These are phyloP conservation scores for Psettodes erumei DNA, from an alignment of 2,113 vertebrate species.

Conservation along the genomic window DNA sequence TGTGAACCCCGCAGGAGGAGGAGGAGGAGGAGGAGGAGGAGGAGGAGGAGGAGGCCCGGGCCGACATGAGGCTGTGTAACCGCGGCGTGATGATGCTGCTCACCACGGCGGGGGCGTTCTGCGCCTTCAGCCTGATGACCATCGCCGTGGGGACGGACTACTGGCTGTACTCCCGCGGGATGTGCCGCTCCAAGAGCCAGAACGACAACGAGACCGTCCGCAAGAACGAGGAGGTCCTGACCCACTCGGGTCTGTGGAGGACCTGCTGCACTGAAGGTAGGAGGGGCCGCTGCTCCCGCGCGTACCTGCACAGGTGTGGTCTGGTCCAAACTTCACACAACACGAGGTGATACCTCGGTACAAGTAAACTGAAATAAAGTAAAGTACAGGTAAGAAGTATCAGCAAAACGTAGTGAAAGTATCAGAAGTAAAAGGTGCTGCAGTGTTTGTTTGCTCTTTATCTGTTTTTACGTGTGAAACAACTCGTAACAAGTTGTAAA, in stretches of 20 bases:
- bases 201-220: conserved; percentile 94
- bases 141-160: conserved; percentile 98
- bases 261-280: conserved; percentile 98
- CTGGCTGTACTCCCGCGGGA: conserved; percentile 95
- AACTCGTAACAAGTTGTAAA: too few relatives aligned
- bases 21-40: conserved; percentile 1
- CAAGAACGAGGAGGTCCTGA: conserved; percentile 98
- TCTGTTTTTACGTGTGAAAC: too few relatives aligned
- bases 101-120: conserved; percentile 95
- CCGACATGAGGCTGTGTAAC: conserved; percentile 93
- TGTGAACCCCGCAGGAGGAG: conserved; percentile 9
- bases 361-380: not conserved
- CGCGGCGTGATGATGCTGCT: conserved; percentile 94
- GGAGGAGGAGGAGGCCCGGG: too few relatives aligned
- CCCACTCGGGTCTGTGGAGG: conserved; percentile 96
- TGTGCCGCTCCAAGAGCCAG: conserved; percentile 91
- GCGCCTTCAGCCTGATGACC: conserved; percentile 98
- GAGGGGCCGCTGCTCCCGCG: not conserved
- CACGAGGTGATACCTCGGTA: too few relatives aligned
- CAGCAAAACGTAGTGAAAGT: not conserved
- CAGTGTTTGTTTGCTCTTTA: too few relatives aligned
- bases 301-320: not conserved
- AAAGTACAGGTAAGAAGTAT: not conserved
- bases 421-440: not conserved
- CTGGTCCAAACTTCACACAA: too few relatives aligned